Base-by-base conservation (phyloP, 2,888 invertebrate genomes). In the Drosophila mercatorum region DNA sequence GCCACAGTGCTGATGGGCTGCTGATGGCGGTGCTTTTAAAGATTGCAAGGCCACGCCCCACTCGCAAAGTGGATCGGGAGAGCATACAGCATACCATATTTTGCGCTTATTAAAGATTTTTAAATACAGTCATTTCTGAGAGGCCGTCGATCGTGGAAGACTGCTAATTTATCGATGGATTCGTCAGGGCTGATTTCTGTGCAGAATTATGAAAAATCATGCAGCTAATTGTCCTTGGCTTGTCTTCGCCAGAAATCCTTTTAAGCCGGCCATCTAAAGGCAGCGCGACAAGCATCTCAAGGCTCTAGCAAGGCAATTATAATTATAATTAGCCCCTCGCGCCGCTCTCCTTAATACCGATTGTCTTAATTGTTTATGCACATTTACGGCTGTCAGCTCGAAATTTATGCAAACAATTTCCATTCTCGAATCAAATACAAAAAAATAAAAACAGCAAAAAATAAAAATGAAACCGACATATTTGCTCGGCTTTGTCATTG, bases 41-140 rank as follows among this genome's bases (percentile, higher is more conserved):
- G 70, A 5, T 38, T 41, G 14, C 34, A 14, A 8, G 12, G 55
- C 28, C 55, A 55, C 56, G 49, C 57, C 64, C 66, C 10, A 41
- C 2, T 70, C 56, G 55, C 60, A 66, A 72, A 81, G 75, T 74
- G 72, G 55, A 52, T 58, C 58, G 58, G 61, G 34, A 52, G 38
- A 61, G 51, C 56, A 28, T 28, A 3, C 28, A 44, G 51, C 71
- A 17, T 66, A 75, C 75, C 72, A 77, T 85, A 82, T 82, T 83
- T 83, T 86, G 81, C 81, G 84, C 86, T 84, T 89, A 86, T 87
- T 89, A 72, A 80, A 77, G 80, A 87, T 83, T 83, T 87, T 90
- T 88, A 88, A 88, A 89, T 88, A 88, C 83, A 75, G 90, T 88
- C 89, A 88, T 88, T 90, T 57, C 57, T 36, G 57, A 17, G 43